Conservation (phyloP, 2,888 invertebrate species). For the Colostygia pectinataria region DNA sequence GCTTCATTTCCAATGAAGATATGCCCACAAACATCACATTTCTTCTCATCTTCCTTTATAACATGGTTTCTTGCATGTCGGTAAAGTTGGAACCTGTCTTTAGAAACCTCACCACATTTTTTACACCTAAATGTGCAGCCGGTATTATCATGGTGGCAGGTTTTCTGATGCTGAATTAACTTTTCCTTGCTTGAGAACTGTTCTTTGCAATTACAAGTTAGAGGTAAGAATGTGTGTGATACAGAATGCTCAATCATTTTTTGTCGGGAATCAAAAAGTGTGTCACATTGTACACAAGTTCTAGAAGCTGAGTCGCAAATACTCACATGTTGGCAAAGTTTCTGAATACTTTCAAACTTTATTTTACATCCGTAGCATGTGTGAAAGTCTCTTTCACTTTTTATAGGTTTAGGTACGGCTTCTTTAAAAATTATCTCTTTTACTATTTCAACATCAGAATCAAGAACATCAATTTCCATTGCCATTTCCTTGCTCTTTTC, state of each 20-base stretch:
- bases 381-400: slow-evolving; percentile 43
- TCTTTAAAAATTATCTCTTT: slow-evolving; percentile 66
- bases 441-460: slow-evolving; percentile 66
- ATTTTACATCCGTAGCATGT: slow-evolving; percentile 69
- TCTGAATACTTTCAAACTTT: slow-evolving; percentile 57
- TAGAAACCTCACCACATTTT: slow-evolving; percentile 64
- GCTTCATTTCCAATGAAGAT: slow-evolving; percentile 56
- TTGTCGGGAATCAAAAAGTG: slow-evolving; percentile 65
- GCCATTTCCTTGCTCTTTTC: slow-evolving; percentile 51
- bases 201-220: slow-evolving; percentile 62
- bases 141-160: slow-evolving; percentile 54
- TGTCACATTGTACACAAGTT: slow-evolving; percentile 65
- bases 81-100: slow-evolving; percentile 62
- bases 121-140: slow-evolving; percentile 68
- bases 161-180: slow-evolving; percentile 58
- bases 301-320: slow-evolving; percentile 63
- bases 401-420: slow-evolving; percentile 48
- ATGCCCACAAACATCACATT: slow-evolving; percentile 70
- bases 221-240: slow-evolving; percentile 45
- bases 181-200: slow-evolving; percentile 56
- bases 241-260: slow-evolving; percentile 66
- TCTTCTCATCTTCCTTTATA: slow-evolving; percentile 52
- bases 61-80: slow-evolving; percentile 69
- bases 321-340: slow-evolving; percentile 65
- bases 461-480: slow-evolving; percentile 70